These are phyloP conservation scores for Protodeltote pygarga DNA, from an alignment of 2,888 invertebrate genomes.

Conservation along the genomic window DNA sequence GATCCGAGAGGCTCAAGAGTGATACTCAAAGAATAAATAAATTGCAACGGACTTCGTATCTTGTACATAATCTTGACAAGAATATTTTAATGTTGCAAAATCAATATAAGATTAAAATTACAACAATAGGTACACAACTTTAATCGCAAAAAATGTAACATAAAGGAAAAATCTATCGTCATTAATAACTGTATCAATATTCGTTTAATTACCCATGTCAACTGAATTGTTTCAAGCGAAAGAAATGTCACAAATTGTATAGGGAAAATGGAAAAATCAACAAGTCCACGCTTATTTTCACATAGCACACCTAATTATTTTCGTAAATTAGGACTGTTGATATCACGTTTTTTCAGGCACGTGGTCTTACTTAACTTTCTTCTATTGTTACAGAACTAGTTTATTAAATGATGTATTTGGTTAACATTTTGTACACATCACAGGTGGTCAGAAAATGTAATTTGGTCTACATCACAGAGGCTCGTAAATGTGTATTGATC, in stretches of 20 bases:
- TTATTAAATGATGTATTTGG: neutral
- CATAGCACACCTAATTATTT: conserved; percentile 13
- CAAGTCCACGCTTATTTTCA: conserved; percentile 24
- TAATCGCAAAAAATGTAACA: too few species aligned
- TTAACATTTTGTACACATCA: too few species aligned
- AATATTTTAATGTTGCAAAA: too few species aligned
- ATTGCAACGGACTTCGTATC: too few species aligned
- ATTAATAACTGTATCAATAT: too few species aligned
- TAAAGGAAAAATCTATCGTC: too few species aligned
- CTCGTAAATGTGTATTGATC: neutral
- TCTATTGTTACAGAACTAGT: neutral
- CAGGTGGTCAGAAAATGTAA: too few species aligned
- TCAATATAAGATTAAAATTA: too few species aligned
- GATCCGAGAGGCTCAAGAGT: too few species aligned
- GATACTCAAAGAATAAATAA: too few species aligned
- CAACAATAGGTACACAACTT: too few species aligned
- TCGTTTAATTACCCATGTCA: neutral
- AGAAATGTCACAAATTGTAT: neutral
- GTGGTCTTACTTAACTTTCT: conserved; percentile 9
- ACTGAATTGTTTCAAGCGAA: neutral
- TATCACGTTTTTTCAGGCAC: conserved; percentile 16
- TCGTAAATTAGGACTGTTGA: conserved; percentile 1
- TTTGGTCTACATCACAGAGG: neutral
- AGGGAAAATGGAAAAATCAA: neutral
- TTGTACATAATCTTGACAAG: too few species aligned